Evolutionary conservation across 2,113 vertebrate species (phyloP), one percentile per base, ranked within the genome.

Genomic region (Planiliza haematocheilus): DNA sequence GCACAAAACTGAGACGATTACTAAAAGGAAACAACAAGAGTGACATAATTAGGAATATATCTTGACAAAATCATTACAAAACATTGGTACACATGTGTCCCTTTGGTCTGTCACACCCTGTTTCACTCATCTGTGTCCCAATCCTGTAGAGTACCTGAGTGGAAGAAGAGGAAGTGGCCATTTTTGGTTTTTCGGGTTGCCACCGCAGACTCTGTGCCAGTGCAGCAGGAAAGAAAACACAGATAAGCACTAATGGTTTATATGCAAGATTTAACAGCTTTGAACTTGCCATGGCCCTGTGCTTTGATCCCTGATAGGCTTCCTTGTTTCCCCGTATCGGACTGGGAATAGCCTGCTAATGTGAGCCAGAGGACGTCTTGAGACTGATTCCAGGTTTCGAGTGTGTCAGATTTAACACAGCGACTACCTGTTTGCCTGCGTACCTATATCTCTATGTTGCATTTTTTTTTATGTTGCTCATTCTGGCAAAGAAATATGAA

Each of bases 51-150:
- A n/a, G n/a, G n/a, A n/a, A n/a, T 30, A 3, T 30, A 30, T 30
- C 24, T 30, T 3, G 3, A 30, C 24, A 30, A 30, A 30, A 2
- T 30, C 24, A 30, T 30, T 30, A 3, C 24, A 30, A 30, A 30
- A 30, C 24, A 30, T 30, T 30, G 24, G 24, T 34, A 6, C 36
- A 20, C 17, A 14, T 52, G 9, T 38, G 42, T 60, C 17, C 4
- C 2, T 20, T 53, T 41, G 66, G 14, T 18, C 8, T 75, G 68
- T 85, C 84, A 83, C 39, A 74, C 88, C 89, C 88, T 90, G 80
- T 85, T 78, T 67, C 30, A 45, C 6, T 67, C 49, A 64, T 50
- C 55, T 46, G 68, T 89, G 70, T 75, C 55, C 76, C 51, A 88
- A 89, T 74, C 50, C 50, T 68, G 82, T 79, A 46, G 52, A 89